Base-by-base conservation (phyloP, 1,140 invertebrate species). In the Magallana gigas region DNA sequence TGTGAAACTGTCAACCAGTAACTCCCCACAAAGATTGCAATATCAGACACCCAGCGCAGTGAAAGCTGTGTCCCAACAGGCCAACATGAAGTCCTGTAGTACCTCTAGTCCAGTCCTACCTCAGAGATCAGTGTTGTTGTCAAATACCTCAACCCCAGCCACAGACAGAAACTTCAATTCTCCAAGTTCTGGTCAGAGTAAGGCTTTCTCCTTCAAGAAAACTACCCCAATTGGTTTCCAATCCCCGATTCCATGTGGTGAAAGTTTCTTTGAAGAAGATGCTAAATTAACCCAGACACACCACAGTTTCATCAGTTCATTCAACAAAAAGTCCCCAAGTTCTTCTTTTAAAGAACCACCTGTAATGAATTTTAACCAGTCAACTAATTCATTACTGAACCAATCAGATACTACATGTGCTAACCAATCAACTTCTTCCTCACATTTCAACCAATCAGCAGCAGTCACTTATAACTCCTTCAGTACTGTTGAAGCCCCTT, bases 251-350 rank as follows among this genome's bases (percentile, higher is more conserved):
- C 92, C 93, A 1, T 93, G 93, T 91, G 93, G 93, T 56, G 92
- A 93, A 23, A 93, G 93, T 80, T 94, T 94, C 87, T 94, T 93
- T 91, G 93, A 94, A 58, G 91, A 90, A 12, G 91, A 92, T 90
- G 88, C 89, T 1, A 64, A 89, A 57, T 85, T 91, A 18, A 91
- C 89, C 3, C 91, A 93, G 59, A 91, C 90, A 60, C 90, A 92
- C 89, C 89, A 89, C 11, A 90, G 83, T 16, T 92, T 91, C 68
- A 92, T 91, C 87, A 88, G 88, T 0, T 57, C 80, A 57, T 90
- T 91, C 64, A 88, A 48, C 36, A 68, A 57, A 16, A 87, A 89
- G 86, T 85, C 87, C 1, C 76, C 87, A 71, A 85, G 48, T 83
- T n/a, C 81, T 7, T 76, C 56, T 59, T 56, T 57, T 16, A 80